Base-by-base conservation (phyloP, 2,888 invertebrate genomes). In the Dolichomitus sp. region DNA sequence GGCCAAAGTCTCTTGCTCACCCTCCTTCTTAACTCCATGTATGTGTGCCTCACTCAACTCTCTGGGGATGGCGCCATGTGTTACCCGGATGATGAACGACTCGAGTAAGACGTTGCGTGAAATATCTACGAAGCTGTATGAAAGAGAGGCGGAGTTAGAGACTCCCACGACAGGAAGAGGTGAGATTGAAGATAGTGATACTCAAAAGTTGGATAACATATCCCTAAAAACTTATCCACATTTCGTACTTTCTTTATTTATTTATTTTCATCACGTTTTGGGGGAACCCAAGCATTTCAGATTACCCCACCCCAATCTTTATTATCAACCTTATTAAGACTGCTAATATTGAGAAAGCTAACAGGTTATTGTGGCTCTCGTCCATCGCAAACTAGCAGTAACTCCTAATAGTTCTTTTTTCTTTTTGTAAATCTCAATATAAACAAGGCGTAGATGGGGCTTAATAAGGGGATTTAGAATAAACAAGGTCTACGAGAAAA, bases 31-130 rank as follows among this genome's bases (percentile, higher is more conserved):
- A 50, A 50, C 59, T 50, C 45, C 74, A 59, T 30, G 65, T 45
- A 33, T 30, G 33, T 40, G 42, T 19, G 17, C 40, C 59, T 63
- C 83, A 59, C 74, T 66, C 77, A 45, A 73, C 69, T 81, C 84
- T 84, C 84, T 66, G 72, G 87, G 87, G 87, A 88, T 85, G 86
- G 87, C 87, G 88, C 90, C 92, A 90, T 89, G 90, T 91, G 91
- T 89, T 91, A 86, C 89, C 73, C 63, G 88, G 86, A 91, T 91
- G 91, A 91, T 91, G 85, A 91, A 91, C 88, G 90, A 87, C 80
- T 17, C 9, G 82, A 86, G 86, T 85, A 87, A 85, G 86, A 85
- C 82, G 83, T 84, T 84, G 86, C 84, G 86, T 86, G 88, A 88
- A 89, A 89, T 88, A 88, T 88, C 82, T 84, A 80, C 82, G 76